These are phyloP conservation scores for Octonoba sinensis DNA, from an alignment of 2,888 invertebrate species.

Conservation along the genomic window DNA sequence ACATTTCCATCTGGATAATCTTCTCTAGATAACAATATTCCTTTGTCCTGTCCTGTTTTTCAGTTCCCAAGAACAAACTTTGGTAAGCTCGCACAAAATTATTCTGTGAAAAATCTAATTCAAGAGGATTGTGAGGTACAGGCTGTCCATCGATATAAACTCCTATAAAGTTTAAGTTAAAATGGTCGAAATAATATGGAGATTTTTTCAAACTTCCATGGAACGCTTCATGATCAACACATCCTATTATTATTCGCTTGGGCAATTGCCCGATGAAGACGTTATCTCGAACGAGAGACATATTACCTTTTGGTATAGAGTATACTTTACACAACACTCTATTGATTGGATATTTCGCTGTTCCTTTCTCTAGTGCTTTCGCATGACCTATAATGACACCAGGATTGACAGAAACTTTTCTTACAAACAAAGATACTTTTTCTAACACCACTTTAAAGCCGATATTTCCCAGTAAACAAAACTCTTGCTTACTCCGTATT, in stretches of 20 bases:
- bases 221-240: too few species aligned
- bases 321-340: constrained; percentile 6
- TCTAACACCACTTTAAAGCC: constrained; percentile 64
- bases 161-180: too few species aligned
- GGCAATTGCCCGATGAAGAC: too few species aligned
- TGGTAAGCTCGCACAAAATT: constrained; percentile 66
- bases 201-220: too few species aligned
- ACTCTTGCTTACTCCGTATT: constrained; percentile 35
- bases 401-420: constrained; percentile 65
- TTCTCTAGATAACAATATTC: constrained; percentile 12
- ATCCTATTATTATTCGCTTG: too few species aligned
- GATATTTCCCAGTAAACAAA: constrained; percentile 26
- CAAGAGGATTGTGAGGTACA: constrained; percentile 16
- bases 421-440: constrained; percentile 65
- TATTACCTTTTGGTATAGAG: neutral
- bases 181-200: too few species aligned
- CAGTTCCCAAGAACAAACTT: constrained; percentile 66
- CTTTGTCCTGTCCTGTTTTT: constrained; percentile 18
- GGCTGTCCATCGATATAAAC: too few species aligned
- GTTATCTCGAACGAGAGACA: too few species aligned
- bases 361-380: neutral
- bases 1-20: constrained; percentile 5
- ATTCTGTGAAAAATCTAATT: constrained; percentile 1
- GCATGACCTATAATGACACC: constrained; percentile 63
- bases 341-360: constrained; percentile 26